These are phyloP conservation scores for Leptura quadrifasciata DNA, from an alignment of 2,888 invertebrate species.

Conservation along the genomic window DNA sequence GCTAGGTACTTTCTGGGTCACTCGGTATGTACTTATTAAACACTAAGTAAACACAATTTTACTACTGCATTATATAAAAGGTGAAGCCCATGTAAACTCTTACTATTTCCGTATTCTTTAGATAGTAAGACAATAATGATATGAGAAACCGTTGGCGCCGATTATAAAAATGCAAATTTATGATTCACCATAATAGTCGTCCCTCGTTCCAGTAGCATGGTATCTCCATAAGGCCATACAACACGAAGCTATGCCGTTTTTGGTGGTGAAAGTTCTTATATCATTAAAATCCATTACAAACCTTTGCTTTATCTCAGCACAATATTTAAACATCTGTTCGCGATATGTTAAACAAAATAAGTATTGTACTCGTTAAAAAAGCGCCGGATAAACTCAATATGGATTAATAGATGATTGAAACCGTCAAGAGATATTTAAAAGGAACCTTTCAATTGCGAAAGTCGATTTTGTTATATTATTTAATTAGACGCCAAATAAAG, in stretches of 20 bases:
- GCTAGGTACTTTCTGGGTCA: too few species aligned
- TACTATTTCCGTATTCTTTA: slow-evolving; percentile 1
- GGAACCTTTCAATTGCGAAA: slow-evolving; percentile 18
- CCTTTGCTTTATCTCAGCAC: slow-evolving; percentile 18
- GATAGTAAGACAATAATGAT: slow-evolving; percentile 23
- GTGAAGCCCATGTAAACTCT: not conserved
- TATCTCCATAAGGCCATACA: slow-evolving; percentile 55
- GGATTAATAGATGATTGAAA: slow-evolving; percentile 20
- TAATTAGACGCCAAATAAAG: slow-evolving; percentile 26
- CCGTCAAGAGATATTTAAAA: not conserved
- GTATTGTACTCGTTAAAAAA: slow-evolving; percentile 23
- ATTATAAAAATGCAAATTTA: slow-evolving; percentile 50
- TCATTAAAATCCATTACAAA: slow-evolving; percentile 49
- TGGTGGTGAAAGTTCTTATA: slow-evolving; percentile 60
- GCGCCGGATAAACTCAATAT: slow-evolving; percentile 3
- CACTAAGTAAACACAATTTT: too few species aligned
- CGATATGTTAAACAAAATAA: slow-evolving; percentile 15
- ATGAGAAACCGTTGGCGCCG: slow-evolving; percentile 19
- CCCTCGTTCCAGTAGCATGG: slow-evolving; percentile 24
- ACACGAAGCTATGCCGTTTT: slow-evolving; percentile 59
- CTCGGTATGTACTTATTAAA: not conserved
- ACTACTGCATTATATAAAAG: not conserved
- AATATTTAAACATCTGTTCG: slow-evolving; percentile 30
- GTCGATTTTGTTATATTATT: slow-evolving; percentile 6
- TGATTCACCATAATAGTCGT: slow-evolving; percentile 37